These are phyloP conservation scores for Centrocercus urophasianus DNA, from an alignment of 2,113 vertebrate species.

Conservation along the genomic window DNA sequence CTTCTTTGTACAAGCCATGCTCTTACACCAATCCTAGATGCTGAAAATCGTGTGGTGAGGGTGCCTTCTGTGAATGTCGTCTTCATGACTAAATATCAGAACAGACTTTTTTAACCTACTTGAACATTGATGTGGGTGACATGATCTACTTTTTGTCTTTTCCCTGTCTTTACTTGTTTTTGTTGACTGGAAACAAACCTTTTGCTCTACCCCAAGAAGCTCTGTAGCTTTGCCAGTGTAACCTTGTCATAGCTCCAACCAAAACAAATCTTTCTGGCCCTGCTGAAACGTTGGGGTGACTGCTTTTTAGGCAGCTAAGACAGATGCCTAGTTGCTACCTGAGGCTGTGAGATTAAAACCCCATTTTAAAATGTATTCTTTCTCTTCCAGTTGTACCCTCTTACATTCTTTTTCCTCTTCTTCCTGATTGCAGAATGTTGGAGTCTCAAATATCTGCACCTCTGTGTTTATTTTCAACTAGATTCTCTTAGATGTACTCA, in stretches of 20 bases:
- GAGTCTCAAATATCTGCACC: not conserved
- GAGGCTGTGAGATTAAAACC: not conserved
- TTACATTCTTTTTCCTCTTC: not conserved
- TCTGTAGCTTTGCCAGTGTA: not conserved
- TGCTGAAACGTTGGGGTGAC: not conserved
- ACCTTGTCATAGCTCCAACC: not conserved
- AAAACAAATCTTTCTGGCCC: not conserved
- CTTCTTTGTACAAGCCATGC: not conserved
- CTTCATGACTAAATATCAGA: not conserved
- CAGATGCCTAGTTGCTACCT: not conserved
- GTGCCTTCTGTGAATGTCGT: not conserved
- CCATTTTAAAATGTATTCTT: accelerated
- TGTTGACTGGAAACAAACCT: not conserved
- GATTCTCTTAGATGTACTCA: not conserved
- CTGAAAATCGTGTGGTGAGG: not conserved
- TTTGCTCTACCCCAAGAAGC: not conserved
- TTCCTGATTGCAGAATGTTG: not conserved
- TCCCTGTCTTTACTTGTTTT: not conserved
- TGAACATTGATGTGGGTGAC: not conserved
- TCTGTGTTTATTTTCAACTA: not conserved
- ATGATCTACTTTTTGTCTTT: not conserved
- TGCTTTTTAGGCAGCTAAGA: not conserved
- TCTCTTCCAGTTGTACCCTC: not conserved
- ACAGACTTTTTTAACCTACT: not conserved
- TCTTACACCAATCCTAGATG: not conserved